Base-by-base conservation (phyloP, 2,797 vertebrate genomes). In the Manis pentadactyla region DNA sequence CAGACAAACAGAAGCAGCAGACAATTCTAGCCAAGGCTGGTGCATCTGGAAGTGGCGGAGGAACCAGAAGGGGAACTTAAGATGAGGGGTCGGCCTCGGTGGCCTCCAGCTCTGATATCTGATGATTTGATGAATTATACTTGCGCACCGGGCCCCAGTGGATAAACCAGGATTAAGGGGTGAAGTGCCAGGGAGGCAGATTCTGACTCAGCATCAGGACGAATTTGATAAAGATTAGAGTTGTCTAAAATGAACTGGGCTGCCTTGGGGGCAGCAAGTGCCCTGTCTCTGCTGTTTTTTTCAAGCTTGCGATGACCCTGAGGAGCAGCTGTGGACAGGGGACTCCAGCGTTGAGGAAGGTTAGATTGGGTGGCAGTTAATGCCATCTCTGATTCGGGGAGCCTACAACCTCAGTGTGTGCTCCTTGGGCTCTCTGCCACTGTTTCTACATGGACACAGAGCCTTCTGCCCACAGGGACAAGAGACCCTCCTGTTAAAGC, bases 101-200 rank as follows among this genome's bases (percentile, higher is more conserved):
- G 90, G 87, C 90, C 94, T 90, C 93, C 77, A 82, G 85, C 63
- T 95, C 92, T 90, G 95, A 95, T 82, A 90, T 81, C 85, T 82
- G 92, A 95, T 73, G 89, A 91, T 89, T 77, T 96, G 94, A 85
- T 95, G 92, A 97, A 93, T 97, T 92, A 92, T 77, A 53, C 77
- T 85, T 61, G 96, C 9, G 11, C 4, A 18, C 53, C 1, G 7
- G 68, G 82, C 55, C 77, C 77, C 37, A 31, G 78, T 0, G 46
- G 94, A 95, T 95, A 96, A 96, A 95, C 63, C 9, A 17, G 82
- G 85, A 95, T 97, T 93, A 95, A 95, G 81, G 95, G 85, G 92
- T 96, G 88, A 96, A 82, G 73, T 73, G 37, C 79, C 63, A 87
- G 82, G 61, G 75, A 95, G 61, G 55, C 82, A 81, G 75, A 82